phyloP scores from a whole-genome alignment of 2,797 vertebrate genomes.

The Sebastes nivosus region DNA sequence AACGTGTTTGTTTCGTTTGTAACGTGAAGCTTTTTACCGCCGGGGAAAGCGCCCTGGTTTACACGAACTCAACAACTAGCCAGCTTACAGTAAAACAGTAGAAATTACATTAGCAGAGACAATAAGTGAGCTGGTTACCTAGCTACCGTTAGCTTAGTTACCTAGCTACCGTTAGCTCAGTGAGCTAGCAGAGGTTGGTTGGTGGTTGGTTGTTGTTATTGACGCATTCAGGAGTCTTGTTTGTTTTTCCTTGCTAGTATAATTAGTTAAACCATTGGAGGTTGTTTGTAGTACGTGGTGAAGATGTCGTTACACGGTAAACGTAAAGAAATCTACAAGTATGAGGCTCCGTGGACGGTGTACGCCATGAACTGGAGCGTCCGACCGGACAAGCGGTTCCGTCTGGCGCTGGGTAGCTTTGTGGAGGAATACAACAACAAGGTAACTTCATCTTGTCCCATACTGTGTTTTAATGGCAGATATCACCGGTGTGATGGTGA shows the following conservation, averaged over 20 bases:
- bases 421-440: constrained; percentile 95
- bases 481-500: neutral
- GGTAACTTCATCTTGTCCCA: constrained; percentile 67
- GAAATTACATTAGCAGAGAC: neutral
- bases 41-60: neutral
- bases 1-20: neutral
- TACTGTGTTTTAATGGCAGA: neutral
- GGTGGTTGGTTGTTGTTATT: neutral
- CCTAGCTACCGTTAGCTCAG: no score
- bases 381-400: constrained; percentile 92
- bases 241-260: neutral
- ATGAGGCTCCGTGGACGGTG: constrained; percentile 93
- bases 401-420: constrained; percentile 91
- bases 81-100: neutral
- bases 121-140: neutral
- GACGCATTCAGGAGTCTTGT: neutral
- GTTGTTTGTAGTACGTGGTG: neutral
- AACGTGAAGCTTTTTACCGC: neutral
- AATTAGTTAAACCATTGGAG: neutral
- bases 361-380: constrained; percentile 96
- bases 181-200: neutral
- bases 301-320: constrained; percentile 94
- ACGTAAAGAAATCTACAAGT: constrained; percentile 95
- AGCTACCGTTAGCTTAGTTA: neutral
- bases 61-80: neutral